Evolutionary conservation across 2,113 vertebrate genomes (phyloP).

Genomic region (Cavia porcellus): DNA sequence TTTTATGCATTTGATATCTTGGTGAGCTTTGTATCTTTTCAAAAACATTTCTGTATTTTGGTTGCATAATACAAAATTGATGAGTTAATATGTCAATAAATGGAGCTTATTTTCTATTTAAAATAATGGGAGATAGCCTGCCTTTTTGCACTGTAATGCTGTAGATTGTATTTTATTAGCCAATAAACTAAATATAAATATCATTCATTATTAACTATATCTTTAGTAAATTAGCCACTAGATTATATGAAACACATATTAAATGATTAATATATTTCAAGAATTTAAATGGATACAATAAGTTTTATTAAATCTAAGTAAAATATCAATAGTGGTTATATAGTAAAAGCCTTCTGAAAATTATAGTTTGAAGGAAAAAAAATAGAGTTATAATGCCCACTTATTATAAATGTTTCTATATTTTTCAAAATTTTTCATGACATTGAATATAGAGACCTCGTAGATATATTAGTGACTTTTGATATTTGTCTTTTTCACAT

Average conservation of each 20-base stretch:
- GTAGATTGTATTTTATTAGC: background rate
- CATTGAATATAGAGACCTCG: background rate
- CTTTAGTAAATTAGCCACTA: background rate
- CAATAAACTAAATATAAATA: background rate
- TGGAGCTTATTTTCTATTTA: constrained; percentile 7
- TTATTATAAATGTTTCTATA: background rate
- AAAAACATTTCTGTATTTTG: background rate
- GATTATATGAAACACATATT: background rate
- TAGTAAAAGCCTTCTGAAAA: background rate
- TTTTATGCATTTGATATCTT: background rate
- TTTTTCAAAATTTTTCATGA: background rate
- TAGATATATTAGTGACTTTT: background rate
- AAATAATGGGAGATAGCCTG: background rate
- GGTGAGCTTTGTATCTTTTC: background rate
- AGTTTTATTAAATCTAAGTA: background rate
- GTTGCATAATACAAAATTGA: background rate
- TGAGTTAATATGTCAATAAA: background rate
- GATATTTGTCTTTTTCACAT: background rate
- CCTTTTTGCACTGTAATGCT: background rate
- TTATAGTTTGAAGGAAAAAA: background rate
- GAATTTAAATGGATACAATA: background rate
- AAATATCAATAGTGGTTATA: background rate
- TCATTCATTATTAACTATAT: background rate
- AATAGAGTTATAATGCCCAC: background rate
- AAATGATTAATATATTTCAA: background rate